Evolutionary conservation across 2,888 invertebrate genomes (phyloP).

Genomic region (Amorpha juglandis): DNA sequence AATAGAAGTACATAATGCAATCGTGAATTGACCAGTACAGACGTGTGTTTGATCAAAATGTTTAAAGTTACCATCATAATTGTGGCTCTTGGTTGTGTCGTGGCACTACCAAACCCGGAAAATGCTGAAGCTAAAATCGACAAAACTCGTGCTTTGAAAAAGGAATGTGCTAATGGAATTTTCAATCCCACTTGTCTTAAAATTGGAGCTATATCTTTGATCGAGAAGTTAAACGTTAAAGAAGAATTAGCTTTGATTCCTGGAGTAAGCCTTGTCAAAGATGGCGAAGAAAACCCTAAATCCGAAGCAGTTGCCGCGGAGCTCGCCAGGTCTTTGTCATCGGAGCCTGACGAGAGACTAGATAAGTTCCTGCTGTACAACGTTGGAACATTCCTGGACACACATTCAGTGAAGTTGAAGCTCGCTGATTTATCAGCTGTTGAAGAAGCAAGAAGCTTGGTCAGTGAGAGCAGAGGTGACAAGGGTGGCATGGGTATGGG

Average conservation of each 20-base stretch:
- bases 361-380: conserved; percentile 89
- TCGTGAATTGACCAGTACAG: conserved; percentile 42
- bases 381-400: conserved; percentile 87
- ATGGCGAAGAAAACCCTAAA: conserved; percentile 84
- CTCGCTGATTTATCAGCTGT: conserved; percentile 85
- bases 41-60: conserved; percentile 57
- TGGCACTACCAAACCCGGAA: conserved; percentile 55
- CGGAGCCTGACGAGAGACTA: conserved; percentile 88
- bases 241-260: conserved; percentile 72
- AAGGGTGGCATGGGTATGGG: conserved; percentile 62
- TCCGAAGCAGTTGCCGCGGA: conserved; percentile 82
- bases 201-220: conserved; percentile 72
- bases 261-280: conserved; percentile 88
- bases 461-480: conserved; percentile 68
- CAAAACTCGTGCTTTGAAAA: conserved; percentile 49
- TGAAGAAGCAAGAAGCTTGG: conserved; percentile 78
- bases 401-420: conserved; percentile 88
- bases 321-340: conserved; percentile 88
- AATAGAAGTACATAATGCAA: conserved; percentile 53
- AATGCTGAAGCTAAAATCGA: conserved; percentile 46
- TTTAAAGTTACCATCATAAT: conserved; percentile 45
- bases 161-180: conserved; percentile 71
- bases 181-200: conserved; percentile 75
- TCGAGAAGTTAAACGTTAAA: conserved; percentile 71
- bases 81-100: conserved; percentile 43